These are phyloP conservation scores for Pipa parva DNA, from an alignment of 2,113 vertebrate genomes.

Conservation along the genomic window DNA sequence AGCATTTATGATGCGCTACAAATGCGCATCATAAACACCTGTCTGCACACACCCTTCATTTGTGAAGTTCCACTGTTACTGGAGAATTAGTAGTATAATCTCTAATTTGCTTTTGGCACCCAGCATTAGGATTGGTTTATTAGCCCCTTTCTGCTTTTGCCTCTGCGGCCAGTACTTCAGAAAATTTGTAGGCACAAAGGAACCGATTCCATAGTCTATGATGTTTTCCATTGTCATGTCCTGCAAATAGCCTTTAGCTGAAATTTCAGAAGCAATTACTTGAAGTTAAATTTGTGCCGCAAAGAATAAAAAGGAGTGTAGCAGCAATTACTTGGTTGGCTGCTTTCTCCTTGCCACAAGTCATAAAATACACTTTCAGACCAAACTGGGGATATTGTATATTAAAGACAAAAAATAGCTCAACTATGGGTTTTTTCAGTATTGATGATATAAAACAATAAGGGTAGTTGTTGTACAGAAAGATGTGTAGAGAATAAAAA, in stretches of 20 bases:
- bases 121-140: neutral
- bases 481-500: no score
- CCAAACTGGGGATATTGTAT: neutral
- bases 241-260: neutral
- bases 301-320: neutral
- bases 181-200: neutral
- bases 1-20: no score
- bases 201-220: neutral
- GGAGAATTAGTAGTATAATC: no score
- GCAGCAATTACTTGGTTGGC: constrained; percentile 8
- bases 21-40: no score
- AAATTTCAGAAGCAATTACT: constrained; percentile 1
- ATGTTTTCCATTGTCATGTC: neutral
- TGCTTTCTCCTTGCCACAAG: neutral
- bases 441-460: no score
- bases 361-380: neutral
- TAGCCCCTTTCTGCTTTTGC: neutral
- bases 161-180: neutral
- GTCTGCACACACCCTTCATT: no score
- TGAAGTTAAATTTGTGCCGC: neutral
- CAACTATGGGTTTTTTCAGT: no score
- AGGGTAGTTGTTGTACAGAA: no score
- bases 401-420: neutral
- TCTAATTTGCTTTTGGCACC: no score
- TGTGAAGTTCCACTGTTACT: no score